phyloP scores from a whole-genome alignment of 2,113 vertebrate species.

The Actinemys pallida region DNA sequence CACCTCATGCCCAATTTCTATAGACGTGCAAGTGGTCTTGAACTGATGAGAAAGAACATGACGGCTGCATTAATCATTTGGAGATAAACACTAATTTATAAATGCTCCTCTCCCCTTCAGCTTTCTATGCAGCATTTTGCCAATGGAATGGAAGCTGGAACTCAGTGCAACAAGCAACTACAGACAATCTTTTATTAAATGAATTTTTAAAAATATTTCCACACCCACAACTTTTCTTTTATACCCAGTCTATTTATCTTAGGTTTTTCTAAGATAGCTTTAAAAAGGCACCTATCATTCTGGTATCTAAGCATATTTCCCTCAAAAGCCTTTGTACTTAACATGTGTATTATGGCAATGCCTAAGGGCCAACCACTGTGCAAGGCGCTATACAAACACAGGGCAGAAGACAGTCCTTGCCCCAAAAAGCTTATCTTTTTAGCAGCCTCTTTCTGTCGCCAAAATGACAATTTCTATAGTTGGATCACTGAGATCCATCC shows the following conservation, averaged over 20 bases:
- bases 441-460: constrained; percentile 10
- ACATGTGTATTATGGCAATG: background rate
- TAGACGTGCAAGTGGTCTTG: constrained; percentile 56
- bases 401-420: background rate
- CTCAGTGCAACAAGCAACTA: constrained; percentile 13
- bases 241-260: background rate
- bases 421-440: background rate
- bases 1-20: constrained; percentile 34
- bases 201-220: constrained; percentile 8
- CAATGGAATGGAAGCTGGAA: constrained; percentile 37
- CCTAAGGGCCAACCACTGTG: background rate
- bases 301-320: background rate
- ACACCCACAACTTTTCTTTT: constrained; percentile 11
- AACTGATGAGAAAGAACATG: constrained; percentile 65
- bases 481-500: background rate
- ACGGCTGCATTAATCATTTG: constrained; percentile 69
- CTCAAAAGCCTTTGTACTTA: background rate
- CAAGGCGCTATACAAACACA: background rate
- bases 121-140: constrained; percentile 27
- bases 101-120: constrained; percentile 45
- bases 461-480: constrained; percentile 7
- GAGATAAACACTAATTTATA: constrained; percentile 53
- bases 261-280: background rate
- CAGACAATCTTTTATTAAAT: background rate
- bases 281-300: constrained; percentile 23